Conservation (phyloP, 2,113 vertebrate genomes). For the Marmota monax region DNA sequence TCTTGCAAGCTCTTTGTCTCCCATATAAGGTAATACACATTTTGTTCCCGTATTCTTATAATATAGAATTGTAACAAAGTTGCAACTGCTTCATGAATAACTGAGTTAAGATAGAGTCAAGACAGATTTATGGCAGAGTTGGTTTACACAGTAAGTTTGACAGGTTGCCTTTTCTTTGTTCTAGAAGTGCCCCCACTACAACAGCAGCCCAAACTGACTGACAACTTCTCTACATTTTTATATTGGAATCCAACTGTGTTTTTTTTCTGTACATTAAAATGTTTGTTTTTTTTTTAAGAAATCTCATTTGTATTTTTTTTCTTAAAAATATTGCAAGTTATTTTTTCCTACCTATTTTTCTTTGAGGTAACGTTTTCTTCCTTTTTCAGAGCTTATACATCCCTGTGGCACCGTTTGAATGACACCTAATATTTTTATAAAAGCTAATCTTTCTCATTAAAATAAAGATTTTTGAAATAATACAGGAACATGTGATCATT, state of each 20-base stretch:
- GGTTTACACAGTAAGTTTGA: no score
- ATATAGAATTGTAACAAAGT: no score
- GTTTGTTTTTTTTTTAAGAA: not conserved
- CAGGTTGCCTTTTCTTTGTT: no score
- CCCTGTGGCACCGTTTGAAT: not conserved
- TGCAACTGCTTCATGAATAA: no score
- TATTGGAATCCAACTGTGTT: not conserved
- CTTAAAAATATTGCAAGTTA: not conserved
- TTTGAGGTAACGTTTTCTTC: not conserved
- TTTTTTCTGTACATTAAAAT: not conserved
- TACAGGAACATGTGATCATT: not conserved
- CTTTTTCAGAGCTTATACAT: not conserved
- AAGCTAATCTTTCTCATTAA: not conserved
- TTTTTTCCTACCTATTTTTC: not conserved
- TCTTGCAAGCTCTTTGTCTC: no score
- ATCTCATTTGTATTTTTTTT: not conserved
- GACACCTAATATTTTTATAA: not conserved
- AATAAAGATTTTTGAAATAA: not conserved
- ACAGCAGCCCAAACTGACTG: fast-evolving
- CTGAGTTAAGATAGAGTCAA: no score
- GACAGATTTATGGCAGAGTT: no score
- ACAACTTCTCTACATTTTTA: not conserved
- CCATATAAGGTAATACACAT: no score
- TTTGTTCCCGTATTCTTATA: no score
- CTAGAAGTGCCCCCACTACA: no score